Evolutionary conservation across 2,888 invertebrate genomes (phyloP), one percentile per base, ranked within the genome.

Genomic region (Yponomeuta cagnagella): DNA sequence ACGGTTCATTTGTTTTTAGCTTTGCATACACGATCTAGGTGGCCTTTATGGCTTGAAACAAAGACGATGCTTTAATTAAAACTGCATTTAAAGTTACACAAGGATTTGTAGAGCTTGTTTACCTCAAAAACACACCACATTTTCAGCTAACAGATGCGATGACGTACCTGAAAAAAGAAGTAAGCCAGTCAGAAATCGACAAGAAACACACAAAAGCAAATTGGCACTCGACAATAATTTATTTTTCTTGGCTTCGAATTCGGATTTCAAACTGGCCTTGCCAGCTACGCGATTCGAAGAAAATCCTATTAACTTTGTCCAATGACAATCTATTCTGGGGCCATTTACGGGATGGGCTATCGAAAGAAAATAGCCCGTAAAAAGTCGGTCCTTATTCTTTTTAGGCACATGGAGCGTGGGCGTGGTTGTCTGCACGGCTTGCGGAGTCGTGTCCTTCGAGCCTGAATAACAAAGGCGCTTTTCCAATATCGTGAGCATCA

Each of bases 371-470:
- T 81, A 74, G 75, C 73, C 73, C 82, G 81, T 74, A 83, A 85
- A 85, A 81, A 79, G 80, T 82, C 79, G 82, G 79, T 84, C 83
- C 84, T 83, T 80, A 84, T 87, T 68, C 43, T 64, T 66, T 87
- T 89, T 88, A 43, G 86, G 85, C 85, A 89, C 82, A 87, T 87
- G 88, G 87, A 85, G 82, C 81, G 79, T 88, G 92, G 91, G 91
- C 91, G 91, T 92, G 91, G 48, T 70, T 75, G 72, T 81, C 86
- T 58, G 85, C 80, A 88, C 90, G 90, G 90, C 90, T 88, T 75
- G 80, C 79, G 78, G 81, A 71, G 37, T 8, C 76, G 73, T 82
- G 87, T 82, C 87, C 84, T 84, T 87, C 83, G 79, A 78, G 76
- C 82, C 78, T 80, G 12, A 80, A 79, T 82, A 83, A 89, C 90